Evolutionary conservation across 2,797 vertebrate genomes (phyloP).

Genomic region (Leptodactylus fallax): DNA sequence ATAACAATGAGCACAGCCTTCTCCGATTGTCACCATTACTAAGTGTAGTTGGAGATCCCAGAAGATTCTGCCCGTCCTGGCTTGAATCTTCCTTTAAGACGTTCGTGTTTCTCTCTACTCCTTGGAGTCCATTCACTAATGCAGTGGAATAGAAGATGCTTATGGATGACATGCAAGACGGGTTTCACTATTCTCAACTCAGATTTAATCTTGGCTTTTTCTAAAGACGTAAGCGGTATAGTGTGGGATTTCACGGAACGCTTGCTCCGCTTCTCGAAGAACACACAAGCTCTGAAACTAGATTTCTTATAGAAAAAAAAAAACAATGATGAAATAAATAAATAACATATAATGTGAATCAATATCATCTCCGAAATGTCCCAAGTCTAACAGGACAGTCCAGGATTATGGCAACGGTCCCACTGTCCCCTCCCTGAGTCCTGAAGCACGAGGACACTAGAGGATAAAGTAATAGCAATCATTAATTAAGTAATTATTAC

Average conservation of each 20-base stretch:
- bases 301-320: neutral
- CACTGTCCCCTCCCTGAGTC: too few species aligned
- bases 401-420: too few species aligned
- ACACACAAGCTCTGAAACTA: neutral
- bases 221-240: too few species aligned
- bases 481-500: too few species aligned
- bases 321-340: neutral
- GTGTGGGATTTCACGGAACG: neutral
- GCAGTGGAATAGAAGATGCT: neutral
- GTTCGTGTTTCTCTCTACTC: neutral
- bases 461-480: too few species aligned
- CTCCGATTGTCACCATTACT: too few species aligned
- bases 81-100: too few species aligned
- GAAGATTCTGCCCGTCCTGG: too few species aligned
- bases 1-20: too few species aligned
- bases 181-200: neutral
- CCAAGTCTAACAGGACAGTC: neutral
- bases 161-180: constrained; percentile 17
- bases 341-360: neutral
- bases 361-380: neutral
- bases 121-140: neutral
- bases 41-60: too few species aligned
- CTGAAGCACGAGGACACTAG: too few species aligned
- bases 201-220: neutral
- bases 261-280: neutral